Base-by-base conservation (phyloP, 92 coral and sea anemone species). In the Actinernus sp. region DNA sequence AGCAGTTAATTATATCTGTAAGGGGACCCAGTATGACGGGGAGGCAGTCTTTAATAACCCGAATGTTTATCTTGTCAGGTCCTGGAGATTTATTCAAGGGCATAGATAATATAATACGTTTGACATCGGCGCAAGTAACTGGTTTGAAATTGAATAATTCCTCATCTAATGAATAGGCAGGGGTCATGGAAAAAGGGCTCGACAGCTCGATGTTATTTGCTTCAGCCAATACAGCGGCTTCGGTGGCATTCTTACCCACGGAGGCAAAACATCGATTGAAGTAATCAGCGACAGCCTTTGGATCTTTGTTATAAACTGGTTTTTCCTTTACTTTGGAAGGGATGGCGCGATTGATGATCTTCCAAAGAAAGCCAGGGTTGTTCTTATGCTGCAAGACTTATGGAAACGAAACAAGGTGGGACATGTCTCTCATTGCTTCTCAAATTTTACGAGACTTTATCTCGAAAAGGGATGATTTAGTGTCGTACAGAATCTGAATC, bases 21-120 rank as follows among this genome's bases (percentile, higher is more conserved):
- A 78, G 61, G 11, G 69, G 83, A 6, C 82, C 82, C 39, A 75
- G 55, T 21, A 76, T 76, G 2, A 76, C 77, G 24, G 83, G 65
- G 14, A 56, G 37, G 32, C 77, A 50, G 65, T 81, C 81, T 50
- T 72, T 81, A 23, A 81, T 53, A n/a, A n/a, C n/a, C n/a, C n/a
- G n/a, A n/a, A n/a, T n/a, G n/a, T n/a, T n/a, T n/a, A n/a, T n/a
- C n/a, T n/a, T n/a, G n/a, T n/a, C n/a, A n/a, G n/a, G n/a, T n/a
- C n/a, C n/a, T n/a, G n/a, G n/a, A n/a, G 85, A 49, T 37, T 78
- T 78, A 52, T 78, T 78, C 17, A 37, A 11, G 16, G 75, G 75
- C 73, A 64, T 49, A 16, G 82, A 34, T 51, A 34, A 26, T 6
- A 74, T 39, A 38, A 74, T 64, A 30, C 75, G 34, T 37, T 55